Base-by-base conservation (phyloP, 2,797 vertebrate species). In the Clamator glandarius region DNA sequence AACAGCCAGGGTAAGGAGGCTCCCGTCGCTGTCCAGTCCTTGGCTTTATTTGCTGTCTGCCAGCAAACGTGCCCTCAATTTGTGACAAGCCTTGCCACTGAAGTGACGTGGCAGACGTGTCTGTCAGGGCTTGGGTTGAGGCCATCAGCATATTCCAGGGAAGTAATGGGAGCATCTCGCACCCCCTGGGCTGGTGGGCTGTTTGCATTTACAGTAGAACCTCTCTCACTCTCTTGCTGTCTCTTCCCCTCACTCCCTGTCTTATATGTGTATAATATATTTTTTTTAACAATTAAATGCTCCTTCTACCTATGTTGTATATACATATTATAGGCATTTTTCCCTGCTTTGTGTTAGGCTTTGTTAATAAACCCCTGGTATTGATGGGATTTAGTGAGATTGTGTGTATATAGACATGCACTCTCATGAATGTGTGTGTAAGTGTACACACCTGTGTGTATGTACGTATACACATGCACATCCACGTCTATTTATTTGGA, bases 71-170 rank as follows among this genome's bases (percentile, higher is more conserved):
- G 94, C 91, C 91, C 93, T 93, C 92, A 90, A 91, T 95, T 92
- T 95, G 79, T 95, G 95, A 95, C 95, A 95, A 95, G 84, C n/a
- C 66, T 89, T 80, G 79, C 91, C 87, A 73, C 87, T 78, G 87
- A 85, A 87, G 42, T 95, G 94, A 96, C 92, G 74, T 92, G 94
- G 96, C 89, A 95, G 95, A 96, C 94, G 4, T 88, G 92, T 95
- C 92, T 93, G 93, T 96, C 93, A 95, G 70, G 87, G 70, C 91
- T 91, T 92, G 85, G 87, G 90, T 80, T 90, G 93, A 89, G 89
- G 92, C 89, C 92, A 93, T 94, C 96, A 94, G 63, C 76, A 57
- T 96, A 84, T 94, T 96, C 83, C 11, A 3, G 85, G 84, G 75
- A 89, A 91, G 89, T 90, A 91, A 88, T 79, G 77, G 95, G 83